Evolutionary conservation across 2,888 invertebrate genomes (phyloP).

Genomic region (Ochropleura leucogaster): DNA sequence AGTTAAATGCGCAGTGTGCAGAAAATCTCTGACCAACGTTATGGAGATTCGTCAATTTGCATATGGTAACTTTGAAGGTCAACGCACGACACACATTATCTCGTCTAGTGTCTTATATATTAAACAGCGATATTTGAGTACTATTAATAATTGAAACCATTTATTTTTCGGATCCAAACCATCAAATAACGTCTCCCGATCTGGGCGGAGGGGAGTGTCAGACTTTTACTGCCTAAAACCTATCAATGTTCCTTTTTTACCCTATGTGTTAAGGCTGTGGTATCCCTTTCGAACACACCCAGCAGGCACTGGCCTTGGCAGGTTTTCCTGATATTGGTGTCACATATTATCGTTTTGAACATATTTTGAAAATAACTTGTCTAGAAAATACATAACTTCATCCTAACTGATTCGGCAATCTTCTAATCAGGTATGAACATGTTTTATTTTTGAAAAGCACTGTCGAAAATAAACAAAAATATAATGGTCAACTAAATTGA

Average conservation of each 20-base stretch:
- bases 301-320: too few species aligned
- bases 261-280: too few species aligned
- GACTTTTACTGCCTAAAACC: too few species aligned
- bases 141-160: too few species aligned
- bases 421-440: neutral
- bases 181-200: too few species aligned
- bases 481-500: neutral
- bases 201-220: too few species aligned
- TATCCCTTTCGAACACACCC: too few species aligned
- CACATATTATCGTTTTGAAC: neutral
- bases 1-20: constrained; percentile 48
- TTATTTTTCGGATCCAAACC: too few species aligned
- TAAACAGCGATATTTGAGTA: too few species aligned
- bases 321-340: neutral
- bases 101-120: neutral
- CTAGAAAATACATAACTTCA: too few species aligned
- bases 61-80: constrained; percentile 47
- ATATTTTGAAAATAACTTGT: too few species aligned
- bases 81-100: neutral
- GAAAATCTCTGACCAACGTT: constrained; percentile 34
- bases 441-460: neutral
- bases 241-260: too few species aligned
- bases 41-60: constrained; percentile 50
- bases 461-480: neutral
- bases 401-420: neutral